These are phyloP conservation scores for Sussaba pulchella DNA, from an alignment of 2,888 invertebrate genomes.

Conservation along the genomic window DNA sequence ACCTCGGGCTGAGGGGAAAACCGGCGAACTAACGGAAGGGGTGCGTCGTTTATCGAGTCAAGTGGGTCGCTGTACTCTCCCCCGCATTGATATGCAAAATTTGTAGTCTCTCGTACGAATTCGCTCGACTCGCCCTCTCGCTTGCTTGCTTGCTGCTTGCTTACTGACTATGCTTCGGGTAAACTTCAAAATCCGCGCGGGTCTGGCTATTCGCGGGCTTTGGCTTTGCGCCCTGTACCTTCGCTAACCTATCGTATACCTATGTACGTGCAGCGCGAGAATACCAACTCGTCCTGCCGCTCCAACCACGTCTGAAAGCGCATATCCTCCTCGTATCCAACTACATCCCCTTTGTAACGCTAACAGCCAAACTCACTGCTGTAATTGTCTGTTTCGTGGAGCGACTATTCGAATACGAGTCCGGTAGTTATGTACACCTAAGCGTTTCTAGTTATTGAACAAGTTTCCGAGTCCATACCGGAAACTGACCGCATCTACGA, in stretches of 20 bases:
- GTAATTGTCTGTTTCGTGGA: conserved; percentile 55
- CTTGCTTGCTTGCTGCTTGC: conserved; percentile 19
- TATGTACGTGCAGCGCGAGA: conserved; percentile 26
- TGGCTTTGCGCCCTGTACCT: conserved; percentile 48
- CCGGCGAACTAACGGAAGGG: conserved; percentile 16
- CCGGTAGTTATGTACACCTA: conserved; percentile 31
- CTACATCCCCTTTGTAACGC: conserved; percentile 21
- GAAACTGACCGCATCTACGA: conserved; percentile 18
- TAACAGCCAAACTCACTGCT: conserved; percentile 55
- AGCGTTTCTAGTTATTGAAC: conserved; percentile 27
- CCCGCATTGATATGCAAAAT: conserved; percentile 79
- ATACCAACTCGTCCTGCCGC: conserved; percentile 32
- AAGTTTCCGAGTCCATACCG: not conserved
- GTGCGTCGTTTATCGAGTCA: conserved; percentile 76
- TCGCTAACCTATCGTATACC: conserved; percentile 21
- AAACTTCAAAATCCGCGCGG: conserved; percentile 76
- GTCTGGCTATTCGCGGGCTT: conserved; percentile 57
- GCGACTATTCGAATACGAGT: conserved; percentile 17
- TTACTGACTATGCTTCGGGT: conserved; percentile 62
- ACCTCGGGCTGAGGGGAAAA: conserved; percentile 22
- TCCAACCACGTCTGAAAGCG: conserved; percentile 29
- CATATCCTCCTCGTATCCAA: conserved; percentile 32
- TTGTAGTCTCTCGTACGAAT: conserved; percentile 73
- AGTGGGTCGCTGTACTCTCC: conserved; percentile 71
- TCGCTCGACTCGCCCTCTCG: conserved; percentile 15